These are phyloP conservation scores for Perca flavescens DNA, from an alignment of 2,113 vertebrate genomes.

Conservation along the genomic window DNA sequence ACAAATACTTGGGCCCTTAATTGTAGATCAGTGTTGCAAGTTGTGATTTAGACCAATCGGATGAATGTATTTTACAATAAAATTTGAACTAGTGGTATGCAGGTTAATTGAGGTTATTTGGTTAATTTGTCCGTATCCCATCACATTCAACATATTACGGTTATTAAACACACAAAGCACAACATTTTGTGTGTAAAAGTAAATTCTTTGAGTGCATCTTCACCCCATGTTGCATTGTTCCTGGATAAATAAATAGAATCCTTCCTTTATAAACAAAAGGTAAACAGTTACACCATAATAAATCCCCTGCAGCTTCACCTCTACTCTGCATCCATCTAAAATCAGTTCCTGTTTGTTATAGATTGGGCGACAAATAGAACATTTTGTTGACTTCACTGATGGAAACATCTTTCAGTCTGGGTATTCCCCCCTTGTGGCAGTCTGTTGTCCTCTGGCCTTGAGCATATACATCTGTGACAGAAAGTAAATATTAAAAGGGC, in stretches of 20 bases:
- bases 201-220: not conserved
- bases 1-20: not conserved
- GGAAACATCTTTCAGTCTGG: constrained; percentile 88
- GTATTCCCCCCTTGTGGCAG: constrained; percentile 86
- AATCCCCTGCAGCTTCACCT: not conserved
- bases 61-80: not conserved
- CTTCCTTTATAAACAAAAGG: not conserved
- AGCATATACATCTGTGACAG: constrained; percentile 88
- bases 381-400: constrained; percentile 92
- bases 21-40: not conserved
- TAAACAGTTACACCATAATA: not conserved
- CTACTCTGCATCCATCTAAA: not conserved
- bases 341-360: constrained; percentile 18
- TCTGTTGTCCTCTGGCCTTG: constrained; percentile 85
- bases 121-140: not conserved
- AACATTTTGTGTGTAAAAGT: not conserved
- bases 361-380: constrained; percentile 85
- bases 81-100: too few species aligned
- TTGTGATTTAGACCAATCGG: not conserved
- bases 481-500: not conserved
- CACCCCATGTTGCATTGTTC: not conserved
- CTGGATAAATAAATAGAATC: constrained; percentile 6
- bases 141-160: not conserved
- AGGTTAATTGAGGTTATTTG: too few species aligned
- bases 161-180: not conserved